Evolutionary conservation across 2,797 vertebrate genomes (phyloP), one percentile per base, ranked within the genome.

Genomic region (Anisognathus igniventris): DNA sequence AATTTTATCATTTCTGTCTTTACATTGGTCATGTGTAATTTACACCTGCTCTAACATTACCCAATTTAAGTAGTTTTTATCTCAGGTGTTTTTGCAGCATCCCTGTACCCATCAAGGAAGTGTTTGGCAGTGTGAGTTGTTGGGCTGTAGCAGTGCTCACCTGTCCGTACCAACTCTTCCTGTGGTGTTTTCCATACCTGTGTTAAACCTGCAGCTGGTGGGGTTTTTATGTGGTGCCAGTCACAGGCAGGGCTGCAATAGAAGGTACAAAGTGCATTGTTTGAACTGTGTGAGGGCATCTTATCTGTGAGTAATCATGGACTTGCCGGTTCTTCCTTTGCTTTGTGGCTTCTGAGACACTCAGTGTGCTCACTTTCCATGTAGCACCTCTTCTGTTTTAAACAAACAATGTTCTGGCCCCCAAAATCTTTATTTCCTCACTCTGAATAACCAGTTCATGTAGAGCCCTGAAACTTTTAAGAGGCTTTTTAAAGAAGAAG

Each of bases 211-310:
- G 82, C 64, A 76, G 61, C 45, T 56, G 50, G 1, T 10, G 15
- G 33, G 19, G 10, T 48, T 54, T 45, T 12, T 45, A 1, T 57
- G 72, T 42, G 24, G 5, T 56, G 20, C 15, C 21, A 67, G 10
- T 60, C 1, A 0, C 8, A 33, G n/a, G 53, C 62, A 18, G 6
- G 58, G 44, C 33, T 67, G 35, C 22, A 57, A 10, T 0, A 20
- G 67, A 47, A 78, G 79, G 11, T 60, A 5, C 21, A 5, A 45
- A 67, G n/a, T 61, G 50, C 45, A 12, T 33, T 68, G 17, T 64
- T 67, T 33, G 33, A 44, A 3, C 37, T 4, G 1, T 40, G 28
- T 39, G 51, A 82, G 40, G 12, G 5, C 14, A 7, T 60, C 57
- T 72, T 18, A 35, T 37, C 47, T 76, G 9, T 7, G 18, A 60